phyloP scores from a whole-genome alignment of 2,113 vertebrate species.

The Brienomyrus brachyistius region DNA sequence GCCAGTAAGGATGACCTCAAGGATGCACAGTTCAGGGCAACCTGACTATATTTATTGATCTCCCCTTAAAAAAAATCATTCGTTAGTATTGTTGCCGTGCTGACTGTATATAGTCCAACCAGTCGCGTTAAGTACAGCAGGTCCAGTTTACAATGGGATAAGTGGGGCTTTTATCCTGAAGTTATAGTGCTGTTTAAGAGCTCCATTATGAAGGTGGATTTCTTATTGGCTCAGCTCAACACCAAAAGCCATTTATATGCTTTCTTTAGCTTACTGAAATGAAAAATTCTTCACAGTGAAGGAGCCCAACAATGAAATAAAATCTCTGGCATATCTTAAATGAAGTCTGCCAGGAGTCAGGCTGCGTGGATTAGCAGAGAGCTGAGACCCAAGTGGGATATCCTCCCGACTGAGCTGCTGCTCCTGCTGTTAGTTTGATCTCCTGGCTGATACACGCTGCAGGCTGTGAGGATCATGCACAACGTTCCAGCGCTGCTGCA shows the following conservation, averaged over 20 bases:
- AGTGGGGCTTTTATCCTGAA: background rate
- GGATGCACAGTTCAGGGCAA: background rate
- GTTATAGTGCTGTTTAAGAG: background rate
- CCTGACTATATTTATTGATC: background rate
- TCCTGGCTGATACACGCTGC: constrained; percentile 9
- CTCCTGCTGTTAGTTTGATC: constrained; percentile 17
- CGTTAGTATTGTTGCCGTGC: background rate
- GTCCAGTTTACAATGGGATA: background rate
- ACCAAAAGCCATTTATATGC: background rate
- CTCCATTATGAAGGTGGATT: background rate
- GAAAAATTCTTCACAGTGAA: background rate
- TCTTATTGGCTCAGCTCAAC: background rate
- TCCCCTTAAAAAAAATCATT: background rate
- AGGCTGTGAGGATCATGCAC: background rate
- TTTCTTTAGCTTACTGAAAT: background rate
- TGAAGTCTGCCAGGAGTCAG: constrained; percentile 1
- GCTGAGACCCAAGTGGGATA: background rate
- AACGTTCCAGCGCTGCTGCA: background rate
- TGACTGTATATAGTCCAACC: background rate
- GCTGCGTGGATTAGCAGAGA: constrained; percentile 12
- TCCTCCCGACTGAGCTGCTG: background rate
- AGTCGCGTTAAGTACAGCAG: background rate
- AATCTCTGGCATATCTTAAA: background rate
- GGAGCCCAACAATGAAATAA: background rate
- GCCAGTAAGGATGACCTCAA: background rate